Base-by-base conservation (phyloP, 2,888 invertebrate species). In the Epiblema foenella region DNA sequence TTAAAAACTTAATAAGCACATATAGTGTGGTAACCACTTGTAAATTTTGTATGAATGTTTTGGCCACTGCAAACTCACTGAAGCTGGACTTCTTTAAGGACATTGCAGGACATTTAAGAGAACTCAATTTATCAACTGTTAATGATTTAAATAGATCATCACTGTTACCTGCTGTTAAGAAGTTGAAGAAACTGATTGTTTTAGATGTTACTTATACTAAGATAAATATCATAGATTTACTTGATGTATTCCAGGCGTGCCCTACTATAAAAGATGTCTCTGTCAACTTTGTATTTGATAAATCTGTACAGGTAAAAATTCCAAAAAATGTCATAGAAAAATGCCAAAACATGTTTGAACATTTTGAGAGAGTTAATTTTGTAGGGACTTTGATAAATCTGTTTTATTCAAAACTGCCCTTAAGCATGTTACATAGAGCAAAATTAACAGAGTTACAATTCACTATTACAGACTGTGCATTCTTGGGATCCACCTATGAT, bases 161-260 rank as follows among this genome's bases (percentile, higher is more conserved):
- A 18, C 65, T 71, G 9, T 18, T 71, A 39, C 62, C 67, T 42
- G 71, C 71, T n/a, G 18, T 62, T 15, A 71, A 71, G 57, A 71
- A 56, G 39, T 51, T 71, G 56, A 71, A 67, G 57, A 60, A 60
- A 56, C 39, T 71, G 29, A n/a, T 39, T 24, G 62, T 24, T 37
- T 42, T 71, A 18, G 62, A 71, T 71, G 62, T 71, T 57, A 67
- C 71, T 24, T 71, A 57, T 51, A 71, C 71, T 46, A 71, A 51
- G 18, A 67, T 71, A 18, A 71, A 66, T 18, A 51, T 71, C 24
- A 18, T 51, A 20, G 67, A 71, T 42, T 17, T 71, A 56, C 46
- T 71, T 18, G 71, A 67, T 15, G 12, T 71, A 18, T 18, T 67
- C 39, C 54, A 62, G 11, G 24, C 29, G 39, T 71, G 71, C 20